Conservation (phyloP, 53 echinoderm and acorn worm genomes). For the Actinopyga echinites region DNA sequence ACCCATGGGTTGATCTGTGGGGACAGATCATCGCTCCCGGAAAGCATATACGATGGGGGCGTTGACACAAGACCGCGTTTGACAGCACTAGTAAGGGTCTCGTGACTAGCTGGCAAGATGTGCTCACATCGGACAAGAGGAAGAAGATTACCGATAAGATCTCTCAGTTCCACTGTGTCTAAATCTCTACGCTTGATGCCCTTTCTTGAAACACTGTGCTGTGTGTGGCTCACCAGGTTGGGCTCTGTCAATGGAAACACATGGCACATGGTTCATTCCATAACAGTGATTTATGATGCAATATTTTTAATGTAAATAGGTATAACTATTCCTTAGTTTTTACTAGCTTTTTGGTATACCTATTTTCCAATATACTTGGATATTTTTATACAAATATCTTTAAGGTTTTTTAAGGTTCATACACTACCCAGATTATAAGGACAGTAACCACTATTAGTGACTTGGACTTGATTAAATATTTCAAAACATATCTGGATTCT, state of each 20-base stretch:
- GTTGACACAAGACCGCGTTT: conserved; percentile 91
- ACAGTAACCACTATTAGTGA: too few relatives aligned
- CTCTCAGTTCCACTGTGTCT: conserved; percentile 87
- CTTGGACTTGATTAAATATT: too few relatives aligned
- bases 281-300: neutral
- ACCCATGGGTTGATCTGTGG: conserved; percentile 86
- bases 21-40: conserved; percentile 81
- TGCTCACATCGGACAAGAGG: conserved; percentile 88
- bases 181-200: conserved; percentile 96
- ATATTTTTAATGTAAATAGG: neutral
- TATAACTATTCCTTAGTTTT: neutral
- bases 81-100: conserved; percentile 79
- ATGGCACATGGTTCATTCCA: neutral
- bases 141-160: conserved; percentile 91
- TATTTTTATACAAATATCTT: too few relatives aligned
- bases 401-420: too few relatives aligned
- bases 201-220: conserved; percentile 95
- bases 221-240: conserved; percentile 94
- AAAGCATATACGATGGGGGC: conserved; percentile 96
- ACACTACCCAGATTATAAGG: too few relatives aligned
- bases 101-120: conserved; percentile 87
- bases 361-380: too few relatives aligned
- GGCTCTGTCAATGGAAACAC: conserved; percentile 64
- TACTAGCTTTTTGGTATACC: too few relatives aligned
- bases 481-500: too few relatives aligned